Conservation (phyloP, 2,797 vertebrate genomes). For the Dallia pectoralis region DNA sequence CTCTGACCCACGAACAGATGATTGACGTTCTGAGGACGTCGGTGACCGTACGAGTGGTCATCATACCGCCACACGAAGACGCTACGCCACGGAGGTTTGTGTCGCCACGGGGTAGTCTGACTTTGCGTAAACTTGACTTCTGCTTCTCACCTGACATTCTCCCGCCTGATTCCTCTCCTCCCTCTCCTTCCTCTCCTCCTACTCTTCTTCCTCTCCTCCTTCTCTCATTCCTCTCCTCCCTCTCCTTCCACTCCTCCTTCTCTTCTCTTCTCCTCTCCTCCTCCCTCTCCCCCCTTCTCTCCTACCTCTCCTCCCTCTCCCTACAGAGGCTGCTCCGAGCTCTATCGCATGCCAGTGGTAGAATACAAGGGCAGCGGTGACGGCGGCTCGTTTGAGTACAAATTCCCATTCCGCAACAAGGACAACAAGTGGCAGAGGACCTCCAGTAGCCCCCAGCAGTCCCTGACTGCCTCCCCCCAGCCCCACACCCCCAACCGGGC, state of each 20-base stretch:
- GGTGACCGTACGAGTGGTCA: conserved; percentile 92
- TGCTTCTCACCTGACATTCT: background rate
- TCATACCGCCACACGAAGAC: conserved; percentile 95
- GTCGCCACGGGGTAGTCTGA: background rate
- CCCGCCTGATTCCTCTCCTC: background rate
- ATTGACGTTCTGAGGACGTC: conserved; percentile 96
- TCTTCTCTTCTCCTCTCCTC: background rate
- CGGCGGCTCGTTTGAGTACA: conserved; percentile 91
- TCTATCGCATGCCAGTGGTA: conserved; percentile 88
- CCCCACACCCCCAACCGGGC: conserved; percentile 86
- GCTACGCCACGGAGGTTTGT: conserved; percentile 93
- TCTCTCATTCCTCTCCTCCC: too few species aligned
- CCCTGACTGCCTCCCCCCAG: conserved; percentile 79
- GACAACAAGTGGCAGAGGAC: conserved; percentile 98
- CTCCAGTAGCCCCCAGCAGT: conserved; percentile 83
- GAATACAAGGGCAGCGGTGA: conserved; percentile 93
- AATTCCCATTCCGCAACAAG: conserved; percentile 96
- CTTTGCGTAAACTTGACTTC: background rate
- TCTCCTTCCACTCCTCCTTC: background rate
- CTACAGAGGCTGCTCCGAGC: conserved; percentile 92
- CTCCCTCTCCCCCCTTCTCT: background rate
- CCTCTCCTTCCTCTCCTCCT: background rate
- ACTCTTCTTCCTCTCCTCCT: background rate
- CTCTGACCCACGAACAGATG: conserved; percentile 97
- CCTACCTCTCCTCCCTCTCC: background rate